Base-by-base conservation (phyloP, 2,797 vertebrate genomes). In the Poeciliopsis infans region DNA sequence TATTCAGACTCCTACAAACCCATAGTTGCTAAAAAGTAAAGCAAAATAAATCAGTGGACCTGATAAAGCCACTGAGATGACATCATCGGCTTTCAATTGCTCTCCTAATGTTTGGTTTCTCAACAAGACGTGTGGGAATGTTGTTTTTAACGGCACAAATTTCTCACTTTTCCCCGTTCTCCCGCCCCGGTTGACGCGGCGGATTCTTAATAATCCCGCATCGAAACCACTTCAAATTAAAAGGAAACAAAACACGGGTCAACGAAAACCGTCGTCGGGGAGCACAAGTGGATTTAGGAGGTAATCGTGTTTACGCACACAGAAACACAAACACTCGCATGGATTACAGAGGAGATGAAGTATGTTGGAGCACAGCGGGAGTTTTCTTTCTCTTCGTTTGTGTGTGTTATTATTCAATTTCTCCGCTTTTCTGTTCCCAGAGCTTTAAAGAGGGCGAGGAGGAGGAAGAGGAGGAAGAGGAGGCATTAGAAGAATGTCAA, bases 401-500 rank as follows among this genome's bases (percentile, higher is more conserved):
- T 83, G 59, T 46, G 78, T 79, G 75, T 68, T 70, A 83, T 81
- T 77, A 31, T 91, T 93, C 90, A 83, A 89, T 91, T 88, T 90
- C 79, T 86, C 79, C 43, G 49, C 49, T n/a, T 88, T 88, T 91
- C 74, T 91, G 86, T 89, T 90, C 86, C 84, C 87, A 85, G 84
- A 80, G 84, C 20, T 53, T 79, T 49, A 81, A 61, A 79, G 79
- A 43, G 83, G 5, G 84, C 0, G 11, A 68, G 64, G 64, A 46
- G 87, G 74, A 81, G 77, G 85, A 86, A 73, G 79, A 43, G 1
- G 61, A 46, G 77, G 85, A 86, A 84, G 74, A 81, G 78, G 84
- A 84, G 89, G 87, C 87, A 93, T 90, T 87, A 90, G 81, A 92
- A 89, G 91, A 93, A 94, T 93, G 92, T 84, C 89, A 89, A 87